Evolutionary conservation across 2,888 invertebrate genomes (phyloP), one percentile per base, ranked within the genome.

Genomic region (Leucophenga montana): DNA sequence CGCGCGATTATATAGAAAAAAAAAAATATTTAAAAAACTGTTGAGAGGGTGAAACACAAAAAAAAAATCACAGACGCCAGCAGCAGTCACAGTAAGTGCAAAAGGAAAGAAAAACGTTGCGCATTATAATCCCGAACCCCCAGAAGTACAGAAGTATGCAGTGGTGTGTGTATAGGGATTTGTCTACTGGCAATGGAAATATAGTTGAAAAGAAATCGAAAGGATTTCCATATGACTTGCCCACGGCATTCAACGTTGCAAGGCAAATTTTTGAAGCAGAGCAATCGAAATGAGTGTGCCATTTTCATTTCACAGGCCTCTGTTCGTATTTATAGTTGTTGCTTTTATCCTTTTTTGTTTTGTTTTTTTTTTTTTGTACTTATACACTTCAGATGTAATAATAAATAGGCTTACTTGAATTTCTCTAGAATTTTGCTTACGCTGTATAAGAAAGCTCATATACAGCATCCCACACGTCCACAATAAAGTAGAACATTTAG

Each of bases 171-270:
- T 16, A 3, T n/a, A 4, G n/a, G 50, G 13, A 11, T 50, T 4
- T 14, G 53, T 53, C 5, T 9, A 22, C 27, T 3, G 39, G 27
- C 44, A 57, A 33, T 39, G 39, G 39, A 39, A 39, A 39, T 39
- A 39, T 39, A 39, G 39, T 39, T 39, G 39, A 39, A 70, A 68
- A 67, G 70, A 74, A 73, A 72, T 80, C 79, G 75, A 81, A 80
- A 76, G 77, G 77, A 82, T 82, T 82, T 82, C 80, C 81, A 81
- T 82, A 74, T 77, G 77, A 82, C 78, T 82, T 78, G 77, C 65
- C 46, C 48, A 67, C 64, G 67, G 56, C 66, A 44, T 53, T 70
- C 13, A 61, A n/a, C 13, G 13, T 16, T 64, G 46, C 62, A 14
- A n/a, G 11, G 39, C 39, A 39, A 39, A 39, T n/a, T n/a, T 33